These are phyloP conservation scores for Ammodytes marinus DNA, from an alignment of 2,113 vertebrate genomes.

Conservation along the genomic window DNA sequence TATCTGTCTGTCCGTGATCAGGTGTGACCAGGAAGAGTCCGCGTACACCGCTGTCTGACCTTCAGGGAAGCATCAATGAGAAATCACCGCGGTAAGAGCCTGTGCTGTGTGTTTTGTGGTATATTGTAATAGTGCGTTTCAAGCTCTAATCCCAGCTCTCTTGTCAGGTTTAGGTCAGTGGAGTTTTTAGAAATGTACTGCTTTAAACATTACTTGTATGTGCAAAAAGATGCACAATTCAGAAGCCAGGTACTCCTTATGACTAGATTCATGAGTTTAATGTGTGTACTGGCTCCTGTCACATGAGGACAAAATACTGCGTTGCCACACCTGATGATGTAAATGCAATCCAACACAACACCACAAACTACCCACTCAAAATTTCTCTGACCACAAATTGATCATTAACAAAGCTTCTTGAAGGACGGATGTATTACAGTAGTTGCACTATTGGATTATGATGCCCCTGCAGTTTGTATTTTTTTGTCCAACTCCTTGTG, in stretches of 20 bases:
- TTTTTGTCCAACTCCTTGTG: not conserved
- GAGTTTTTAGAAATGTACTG: not conserved
- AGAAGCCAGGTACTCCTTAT: not conserved
- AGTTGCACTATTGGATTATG: not conserved
- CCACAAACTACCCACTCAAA: not conserved
- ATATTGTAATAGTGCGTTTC: not conserved
- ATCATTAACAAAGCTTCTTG: not conserved
- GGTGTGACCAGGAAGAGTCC: constrained; percentile 92
- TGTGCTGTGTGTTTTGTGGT: not conserved
- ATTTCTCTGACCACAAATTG: not conserved
- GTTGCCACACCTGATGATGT: not conserved
- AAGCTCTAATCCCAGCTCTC: not conserved
- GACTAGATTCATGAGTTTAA: not conserved
- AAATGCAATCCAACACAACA: not conserved
- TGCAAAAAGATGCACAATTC: not conserved
- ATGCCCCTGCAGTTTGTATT: not conserved
- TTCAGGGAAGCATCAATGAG: constrained; percentile 92
- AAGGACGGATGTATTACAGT: not conserved
- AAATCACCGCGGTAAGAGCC: constrained; percentile 89
- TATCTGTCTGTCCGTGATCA: constrained; percentile 77
- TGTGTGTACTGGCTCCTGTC: not conserved
- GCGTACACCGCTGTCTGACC: constrained; percentile 91
- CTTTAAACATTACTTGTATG: not conserved
- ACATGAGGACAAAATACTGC: not conserved
- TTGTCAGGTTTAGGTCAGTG: not conserved